Base-by-base conservation (phyloP, 2,113 vertebrate species). In the Brachionichthys hirsutus region DNA sequence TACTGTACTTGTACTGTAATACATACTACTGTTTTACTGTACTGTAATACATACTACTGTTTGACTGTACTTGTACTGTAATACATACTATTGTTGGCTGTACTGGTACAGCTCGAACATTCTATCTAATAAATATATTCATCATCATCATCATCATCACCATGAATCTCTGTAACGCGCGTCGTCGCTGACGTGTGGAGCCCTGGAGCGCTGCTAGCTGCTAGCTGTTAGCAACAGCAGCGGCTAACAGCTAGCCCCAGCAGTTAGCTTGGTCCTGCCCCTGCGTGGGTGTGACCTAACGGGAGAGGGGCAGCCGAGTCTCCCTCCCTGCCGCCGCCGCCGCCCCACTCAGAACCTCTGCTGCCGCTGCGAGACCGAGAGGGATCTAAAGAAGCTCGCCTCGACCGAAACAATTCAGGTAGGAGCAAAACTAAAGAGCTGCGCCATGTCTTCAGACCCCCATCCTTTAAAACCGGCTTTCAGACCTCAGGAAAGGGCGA, bases 211-310 rank as follows among this genome's bases (percentile, higher is more conserved):
- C 8, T n/a, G n/a, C n/a, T n/a, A n/a, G n/a, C 24, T 30, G 24
- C 24, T 30, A 30, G 24, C 24, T 30, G 24, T 30, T 30, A 2
- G 24, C 1, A 30, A 6, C 24, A 30, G 24, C 24, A 30, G 24
- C 24, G 24, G 24, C 24, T 30, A 30, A 30, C 24, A 30, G 24
- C 24, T 30, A 44, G 9, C 43, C 14, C 8, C 43, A 44, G 16
- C 17, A 16, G n/a, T 16, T 15, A n/a, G 14, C 42, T 30, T 2
- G 30, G 10, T 14, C 64, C 65, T 8, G 22, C 70, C 62, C 54
- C 35, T 1, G 12, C 1, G 36, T 46, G 56, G 75, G 84, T 11
- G 85, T 44, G 43, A 64, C 73, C 72, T 81, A 85, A 74, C 86
- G 67, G 83, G 42, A 42, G 50, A 61, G 10, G 16, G 7, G 41